These are phyloP conservation scores for Volucella inflata DNA, from an alignment of 2,888 invertebrate species.

Conservation along the genomic window DNA sequence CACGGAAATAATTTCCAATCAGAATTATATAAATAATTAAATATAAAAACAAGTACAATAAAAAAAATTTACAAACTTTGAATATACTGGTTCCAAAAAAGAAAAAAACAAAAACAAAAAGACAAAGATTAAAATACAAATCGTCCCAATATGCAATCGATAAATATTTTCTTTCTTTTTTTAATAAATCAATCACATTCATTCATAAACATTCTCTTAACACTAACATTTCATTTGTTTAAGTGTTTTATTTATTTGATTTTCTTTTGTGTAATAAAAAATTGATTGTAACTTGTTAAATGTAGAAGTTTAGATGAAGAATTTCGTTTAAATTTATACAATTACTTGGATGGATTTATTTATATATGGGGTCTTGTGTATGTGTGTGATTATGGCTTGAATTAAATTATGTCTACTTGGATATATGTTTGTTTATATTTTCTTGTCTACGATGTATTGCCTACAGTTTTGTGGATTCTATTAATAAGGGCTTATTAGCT, in stretches of 20 bases:
- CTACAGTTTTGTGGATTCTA: slow-evolving; percentile 30
- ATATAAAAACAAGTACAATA: slow-evolving; percentile 29
- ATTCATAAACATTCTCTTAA: slow-evolving; percentile 70
- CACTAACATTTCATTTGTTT: slow-evolving; percentile 42
- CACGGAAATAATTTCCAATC: slow-evolving; percentile 14
- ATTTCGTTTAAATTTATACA: slow-evolving; percentile 48
- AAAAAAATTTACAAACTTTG: slow-evolving; percentile 52
- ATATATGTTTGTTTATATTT: slow-evolving; percentile 9
- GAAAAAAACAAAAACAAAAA: slow-evolving; percentile 16
- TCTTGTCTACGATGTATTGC: slow-evolving; percentile 27
- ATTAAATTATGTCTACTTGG: slow-evolving; percentile 46
- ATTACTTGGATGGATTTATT: slow-evolving; percentile 67
- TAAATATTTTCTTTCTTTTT: slow-evolving; percentile 18
- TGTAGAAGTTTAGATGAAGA: slow-evolving; percentile 49
- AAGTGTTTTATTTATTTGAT: slow-evolving; percentile 10
- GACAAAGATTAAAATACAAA: neutral
- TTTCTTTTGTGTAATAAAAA: slow-evolving; percentile 34
- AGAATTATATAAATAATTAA: slow-evolving; percentile 32
- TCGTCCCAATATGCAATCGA: no score
- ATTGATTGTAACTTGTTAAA: slow-evolving; percentile 57
- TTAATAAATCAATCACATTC: slow-evolving; percentile 68
- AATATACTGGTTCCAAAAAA: slow-evolving; percentile 22
- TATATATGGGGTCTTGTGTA: slow-evolving; percentile 54
- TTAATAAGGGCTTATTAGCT: slow-evolving; percentile 15
- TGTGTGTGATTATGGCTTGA: slow-evolving; percentile 61